Evolutionary conservation across 2,888 invertebrate species (phyloP), one percentile per base, ranked within the genome.

Genomic region (Hypselothyrea guttata): DNA sequence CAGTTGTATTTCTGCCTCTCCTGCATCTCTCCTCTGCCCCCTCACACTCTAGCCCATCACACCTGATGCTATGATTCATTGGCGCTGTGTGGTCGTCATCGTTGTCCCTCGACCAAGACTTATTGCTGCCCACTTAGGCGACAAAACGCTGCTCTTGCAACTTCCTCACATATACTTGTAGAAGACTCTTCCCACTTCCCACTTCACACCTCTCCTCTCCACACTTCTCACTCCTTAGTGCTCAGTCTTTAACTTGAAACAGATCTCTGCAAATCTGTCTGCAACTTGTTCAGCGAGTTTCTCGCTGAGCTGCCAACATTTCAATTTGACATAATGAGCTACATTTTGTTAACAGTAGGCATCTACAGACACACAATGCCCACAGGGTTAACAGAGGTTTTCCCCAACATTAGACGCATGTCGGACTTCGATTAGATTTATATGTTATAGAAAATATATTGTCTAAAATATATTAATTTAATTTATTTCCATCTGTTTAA

Each of bases 271-370:
- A 63, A 42, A 30, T 53, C 48, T 53, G 40, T 69, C 57, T 49
- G 64, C 58, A 65, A 56, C 56, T 69, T 70, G 71, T 68, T 63
- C 54, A 56, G 78, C 65, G 61, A 72, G 71, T 74, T 71, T 65
- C 54, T 65, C 67, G 58, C 52, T 42, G 44, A 27, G 35, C 34
- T 35, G 65, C 74, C 86, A 87, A 89, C 89, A 88, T 88, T 88
- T 89, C 88, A 89, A 89, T 89, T 88, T 88, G 88, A 88, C 88
- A 88, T 89, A 89, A 89, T 89, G 88, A 89, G 89, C 84, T 79
- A 88, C 84, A 87, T 79, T 84, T 86, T 82, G 77, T 79, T 73
- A 55, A 45, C 72, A 53, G 72, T 71, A 67, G 62, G 62, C 68
- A 62, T 54, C 51, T 63, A 46, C 56, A 78, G 28, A 9, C 22